These are phyloP conservation scores for Samia ricini DNA, from an alignment of 1,140 invertebrate genomes.

Conservation along the genomic window DNA sequence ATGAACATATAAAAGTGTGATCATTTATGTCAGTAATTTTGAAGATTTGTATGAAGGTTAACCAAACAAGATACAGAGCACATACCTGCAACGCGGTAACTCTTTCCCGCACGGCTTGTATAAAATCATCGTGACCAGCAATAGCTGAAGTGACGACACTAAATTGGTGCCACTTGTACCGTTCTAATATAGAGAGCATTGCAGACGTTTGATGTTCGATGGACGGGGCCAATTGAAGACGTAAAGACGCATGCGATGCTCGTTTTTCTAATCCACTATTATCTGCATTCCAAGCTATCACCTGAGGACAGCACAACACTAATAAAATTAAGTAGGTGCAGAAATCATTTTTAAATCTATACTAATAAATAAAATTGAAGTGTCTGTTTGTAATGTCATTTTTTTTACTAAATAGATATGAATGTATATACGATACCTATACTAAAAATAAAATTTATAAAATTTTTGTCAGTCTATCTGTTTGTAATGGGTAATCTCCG, in stretches of 20 bases:
- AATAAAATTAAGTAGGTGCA: too few relatives aligned
- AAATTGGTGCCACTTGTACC: slow-evolving; percentile 98
- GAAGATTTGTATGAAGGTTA: too few relatives aligned
- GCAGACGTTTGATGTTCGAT: slow-evolving; percentile 95
- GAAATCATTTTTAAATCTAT: too few relatives aligned
- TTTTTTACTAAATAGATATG: too few relatives aligned
- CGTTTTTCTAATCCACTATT: slow-evolving; percentile 91
- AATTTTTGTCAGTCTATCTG: too few relatives aligned
- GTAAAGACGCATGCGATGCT: slow-evolving; percentile 89
- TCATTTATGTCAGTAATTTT: too few relatives aligned
- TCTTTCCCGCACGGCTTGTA: slow-evolving; percentile 92
- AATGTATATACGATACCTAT: too few relatives aligned
- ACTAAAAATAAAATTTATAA: too few relatives aligned
- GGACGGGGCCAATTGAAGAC: slow-evolving; percentile 94
- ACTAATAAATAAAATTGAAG: too few relatives aligned
- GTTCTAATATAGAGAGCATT: slow-evolving; percentile 94
- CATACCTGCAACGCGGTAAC: slow-evolving; percentile 86
- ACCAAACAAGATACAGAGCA: neutral
- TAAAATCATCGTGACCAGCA: slow-evolving; percentile 96
- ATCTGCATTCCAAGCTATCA: slow-evolving; percentile 96
- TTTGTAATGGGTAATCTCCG: too few relatives aligned
- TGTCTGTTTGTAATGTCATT: too few relatives aligned
- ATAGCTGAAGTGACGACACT: slow-evolving; percentile 95
- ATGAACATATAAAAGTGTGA: too few relatives aligned
- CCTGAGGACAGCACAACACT: slow-evolving; percentile 73